phyloP scores from a whole-genome alignment of 2,113 vertebrate species.

The Microcebus murinus region DNA sequence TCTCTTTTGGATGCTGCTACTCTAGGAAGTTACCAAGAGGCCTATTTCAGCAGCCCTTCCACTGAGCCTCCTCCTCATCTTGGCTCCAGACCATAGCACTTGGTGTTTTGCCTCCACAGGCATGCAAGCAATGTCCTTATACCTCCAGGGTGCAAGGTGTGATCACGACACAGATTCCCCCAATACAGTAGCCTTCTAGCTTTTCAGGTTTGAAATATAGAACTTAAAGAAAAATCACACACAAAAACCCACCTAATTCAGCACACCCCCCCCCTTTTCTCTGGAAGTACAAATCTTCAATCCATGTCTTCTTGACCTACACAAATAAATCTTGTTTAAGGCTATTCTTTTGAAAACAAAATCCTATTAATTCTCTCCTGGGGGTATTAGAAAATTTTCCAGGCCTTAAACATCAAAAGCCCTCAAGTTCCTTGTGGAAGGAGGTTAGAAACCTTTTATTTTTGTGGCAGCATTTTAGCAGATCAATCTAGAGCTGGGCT shows the following conservation, averaged over 20 bases:
- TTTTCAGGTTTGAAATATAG: not conserved
- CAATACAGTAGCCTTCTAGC: not conserved
- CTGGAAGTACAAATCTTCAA: not conserved
- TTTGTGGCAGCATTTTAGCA: not conserved
- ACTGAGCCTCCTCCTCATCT: not conserved
- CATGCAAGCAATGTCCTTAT: not conserved
- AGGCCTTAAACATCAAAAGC: not conserved
- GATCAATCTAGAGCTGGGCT: not conserved
- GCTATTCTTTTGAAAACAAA: not conserved
- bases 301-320: not conserved
- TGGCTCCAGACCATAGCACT: not conserved
- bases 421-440: not conserved
- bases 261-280: not conserved
- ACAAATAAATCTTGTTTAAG: not conserved
- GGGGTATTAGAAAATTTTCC: not conserved
- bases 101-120: not conserved
- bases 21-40: not conserved
- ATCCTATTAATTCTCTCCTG: not conserved
- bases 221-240: not conserved
- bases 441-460: not conserved
- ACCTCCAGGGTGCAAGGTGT: not conserved
- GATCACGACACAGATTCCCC: not conserved
- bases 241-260: too few relatives aligned
- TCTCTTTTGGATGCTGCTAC: not conserved
- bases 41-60: not conserved